Base-by-base conservation (phyloP, 2,113 vertebrate genomes). In the Labeo catla region DNA sequence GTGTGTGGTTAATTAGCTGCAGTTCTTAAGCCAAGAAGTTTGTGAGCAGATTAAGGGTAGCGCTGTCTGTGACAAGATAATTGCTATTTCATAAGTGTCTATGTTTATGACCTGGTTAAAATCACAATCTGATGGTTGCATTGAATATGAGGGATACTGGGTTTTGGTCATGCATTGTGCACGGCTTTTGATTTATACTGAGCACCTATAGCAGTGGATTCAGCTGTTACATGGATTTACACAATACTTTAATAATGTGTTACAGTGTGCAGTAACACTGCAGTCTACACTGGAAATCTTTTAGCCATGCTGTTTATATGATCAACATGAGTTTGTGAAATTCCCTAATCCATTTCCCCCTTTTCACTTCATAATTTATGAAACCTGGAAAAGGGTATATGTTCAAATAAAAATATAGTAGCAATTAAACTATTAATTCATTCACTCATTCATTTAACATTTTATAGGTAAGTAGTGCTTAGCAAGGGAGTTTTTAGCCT, bases 1-100 rank as follows among this genome's bases (percentile, higher is more conserved):
- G 91, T 73, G 66, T 94, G 93, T 87, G 91, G 93, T 96, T 96
- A 96, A 96, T 96, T 94, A 94, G 93, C 94, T 94, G 93, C 77
- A 92, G 90, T 94, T 94, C 93, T 94, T 93, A 94, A 94, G 93
- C 91, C 91, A 78, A 93, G 93, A 93, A 94, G 93, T 95, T 95
- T 94, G 94, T 91, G 93, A 91, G 89, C 81, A 94, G 94, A 95
- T 95, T 95, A 95, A 94, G 91, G 91, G 89, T 91, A 92, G 84
- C 57, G 74, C 81, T 93, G 92, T 92, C 88, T 86, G 87, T 89
- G 87, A 93, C 87, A 89, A 91, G 85, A 90, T 85, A 89, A 92
- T 92, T 91, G 93, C 65, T 84, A 72, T 93, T 94, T 93, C 89
- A 78, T 91, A 89, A 84, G 87, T 85, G 91, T 52, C 84, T 34